phyloP scores from a whole-genome alignment of 2,888 invertebrate species.

The Eristalis pertinax region DNA sequence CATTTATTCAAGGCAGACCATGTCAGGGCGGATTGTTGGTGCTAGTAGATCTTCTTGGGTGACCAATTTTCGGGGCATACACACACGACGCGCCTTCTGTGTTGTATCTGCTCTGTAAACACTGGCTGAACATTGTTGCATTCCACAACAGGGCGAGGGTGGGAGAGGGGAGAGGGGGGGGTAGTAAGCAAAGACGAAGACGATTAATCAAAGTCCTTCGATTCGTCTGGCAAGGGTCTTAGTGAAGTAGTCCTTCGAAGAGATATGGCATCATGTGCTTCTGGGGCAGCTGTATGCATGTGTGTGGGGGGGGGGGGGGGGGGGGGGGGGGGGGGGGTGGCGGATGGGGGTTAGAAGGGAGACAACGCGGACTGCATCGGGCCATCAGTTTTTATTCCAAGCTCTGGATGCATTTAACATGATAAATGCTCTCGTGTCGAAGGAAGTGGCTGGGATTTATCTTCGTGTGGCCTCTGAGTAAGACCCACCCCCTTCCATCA shows the following conservation, averaged over 20 bases:
- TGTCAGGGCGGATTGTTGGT: conserved; percentile 23
- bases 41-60: conserved; percentile 34
- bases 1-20: conserved; percentile 42
- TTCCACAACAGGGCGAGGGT: conserved; percentile 4
- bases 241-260: conserved; percentile 18
- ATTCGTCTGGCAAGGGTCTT: conserved; percentile 30
- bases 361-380: neutral
- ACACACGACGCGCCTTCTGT: neutral
- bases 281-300: neutral
- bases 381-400: neutral
- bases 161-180: neutral
- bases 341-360: neutral
- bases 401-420: conserved; percentile 38
- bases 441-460: conserved; percentile 47
- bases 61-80: conserved; percentile 8
- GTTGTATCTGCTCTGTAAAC: conserved; percentile 16
- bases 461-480: conserved; percentile 11
- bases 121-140: conserved; percentile 30
- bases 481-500: neutral
- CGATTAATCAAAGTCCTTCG: conserved; percentile 53
- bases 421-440: conserved; percentile 45
- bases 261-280: conserved; percentile 44
- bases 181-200: neutral
- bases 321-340: no score
- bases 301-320: neutral